A percentile compares a stretch with the other conserved stretches of the same genome.
Evolutionary conservation across 2,113 vertebrate species (phyloP).

Genomic region (Telmatochromis sp.): DNA sequence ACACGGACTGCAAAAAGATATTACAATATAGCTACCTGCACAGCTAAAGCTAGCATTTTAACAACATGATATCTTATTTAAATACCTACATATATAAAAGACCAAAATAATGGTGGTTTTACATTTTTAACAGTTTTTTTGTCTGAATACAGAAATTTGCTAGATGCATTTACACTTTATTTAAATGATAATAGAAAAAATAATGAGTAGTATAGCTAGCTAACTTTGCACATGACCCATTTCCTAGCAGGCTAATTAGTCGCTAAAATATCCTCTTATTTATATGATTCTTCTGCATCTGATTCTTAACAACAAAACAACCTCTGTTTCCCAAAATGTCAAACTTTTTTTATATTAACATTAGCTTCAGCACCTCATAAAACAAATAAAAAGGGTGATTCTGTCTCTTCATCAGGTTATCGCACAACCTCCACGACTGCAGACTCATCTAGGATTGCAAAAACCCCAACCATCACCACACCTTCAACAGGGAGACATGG

Average conservation of each 20-base stretch:
- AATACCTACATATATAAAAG: not conserved
- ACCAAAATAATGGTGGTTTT: not conserved
- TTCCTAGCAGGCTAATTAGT: not conserved
- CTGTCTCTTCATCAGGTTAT: constrained; percentile 66
- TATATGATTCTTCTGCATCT: not conserved
- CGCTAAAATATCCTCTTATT: not conserved
- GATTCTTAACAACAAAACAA: not conserved
- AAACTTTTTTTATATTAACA: not conserved
- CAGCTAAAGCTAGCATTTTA: not conserved
- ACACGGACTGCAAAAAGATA: not conserved
- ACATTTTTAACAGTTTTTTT: not conserved
- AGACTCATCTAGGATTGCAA: constrained; percentile 30
- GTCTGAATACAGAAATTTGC: not conserved
- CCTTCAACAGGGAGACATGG: constrained; percentile 3
- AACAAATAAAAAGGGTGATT: constrained; percentile 63
- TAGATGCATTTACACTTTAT: not conserved
- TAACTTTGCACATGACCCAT: not conserved
- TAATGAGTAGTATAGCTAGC: not conserved
- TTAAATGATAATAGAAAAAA: not conserved
- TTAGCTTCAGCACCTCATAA: not conserved
- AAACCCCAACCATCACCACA: constrained; percentile 10
- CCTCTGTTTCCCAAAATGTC: not conserved
- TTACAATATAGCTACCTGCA: not conserved
- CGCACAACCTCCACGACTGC: constrained; percentile 33
- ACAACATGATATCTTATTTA: not conserved